phyloP scores from a whole-genome alignment of 2,113 vertebrate genomes.

The Mobula birostris region DNA sequence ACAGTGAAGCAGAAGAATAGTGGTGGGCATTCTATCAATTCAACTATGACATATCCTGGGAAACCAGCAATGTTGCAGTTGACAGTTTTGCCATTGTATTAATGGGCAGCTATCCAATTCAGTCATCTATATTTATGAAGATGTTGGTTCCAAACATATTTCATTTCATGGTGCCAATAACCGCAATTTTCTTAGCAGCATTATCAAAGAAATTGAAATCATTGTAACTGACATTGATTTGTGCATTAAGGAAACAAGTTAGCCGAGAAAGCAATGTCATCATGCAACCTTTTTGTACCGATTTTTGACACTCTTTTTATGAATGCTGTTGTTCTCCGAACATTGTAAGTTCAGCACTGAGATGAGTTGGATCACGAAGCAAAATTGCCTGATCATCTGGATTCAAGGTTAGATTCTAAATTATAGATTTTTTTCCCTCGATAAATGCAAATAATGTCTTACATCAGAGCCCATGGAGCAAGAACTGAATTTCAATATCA shows the following conservation, averaged over 20 bases:
- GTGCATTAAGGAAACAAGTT: background rate
- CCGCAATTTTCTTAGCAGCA: background rate
- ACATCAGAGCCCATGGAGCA: background rate
- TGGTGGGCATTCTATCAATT: background rate
- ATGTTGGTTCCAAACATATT: background rate
- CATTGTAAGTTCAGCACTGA: background rate
- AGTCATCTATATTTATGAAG: background rate
- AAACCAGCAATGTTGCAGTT: background rate
- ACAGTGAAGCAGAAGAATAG: background rate
- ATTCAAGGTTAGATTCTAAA: constrained; percentile 5
- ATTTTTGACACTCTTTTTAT: background rate
- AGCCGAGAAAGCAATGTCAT: background rate
- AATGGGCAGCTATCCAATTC: background rate
- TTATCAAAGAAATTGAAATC: background rate
- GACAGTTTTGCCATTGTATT: background rate
- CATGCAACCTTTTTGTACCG: background rate
- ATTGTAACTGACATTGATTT: background rate
- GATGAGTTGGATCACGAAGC: background rate
- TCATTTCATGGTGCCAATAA: background rate
- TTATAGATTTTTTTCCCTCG: background rate
- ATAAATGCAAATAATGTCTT: background rate
- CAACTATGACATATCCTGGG: background rate
- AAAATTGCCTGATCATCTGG: background rate
- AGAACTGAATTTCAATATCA: background rate
- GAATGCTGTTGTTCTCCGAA: background rate